phyloP scores from a whole-genome alignment of 2,888 invertebrate genomes.

The Hypselothyrea guttata region DNA sequence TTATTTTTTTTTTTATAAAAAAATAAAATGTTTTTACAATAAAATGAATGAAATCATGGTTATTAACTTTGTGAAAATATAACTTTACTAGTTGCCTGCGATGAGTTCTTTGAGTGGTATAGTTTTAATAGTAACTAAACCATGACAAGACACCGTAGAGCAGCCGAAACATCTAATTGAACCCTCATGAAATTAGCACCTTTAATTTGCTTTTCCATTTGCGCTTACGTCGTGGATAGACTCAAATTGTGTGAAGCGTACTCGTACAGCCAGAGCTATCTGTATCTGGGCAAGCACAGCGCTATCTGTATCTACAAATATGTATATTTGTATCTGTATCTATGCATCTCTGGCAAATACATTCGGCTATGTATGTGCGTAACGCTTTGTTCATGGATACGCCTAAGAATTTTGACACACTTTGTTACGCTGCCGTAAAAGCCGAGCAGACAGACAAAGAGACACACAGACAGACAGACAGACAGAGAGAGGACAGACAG shows the following conservation, averaged over 20 bases:
- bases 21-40: background rate
- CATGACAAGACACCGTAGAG: conserved; percentile 50
- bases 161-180: conserved; percentile 73
- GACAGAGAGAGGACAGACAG: no score
- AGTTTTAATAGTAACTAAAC: conserved; percentile 25
- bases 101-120: conserved; percentile 3
- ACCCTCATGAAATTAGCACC: conserved; percentile 81
- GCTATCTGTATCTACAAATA: conserved; percentile 24
- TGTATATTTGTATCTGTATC: conserved; percentile 7
- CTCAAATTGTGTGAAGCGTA: conserved; percentile 61
- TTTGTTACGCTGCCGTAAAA: conserved; percentile 42
- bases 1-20: background rate
- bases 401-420: conserved; percentile 75
- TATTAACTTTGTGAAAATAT: no score
- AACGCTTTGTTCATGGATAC: conserved; percentile 58
- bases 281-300: conserved; percentile 35
- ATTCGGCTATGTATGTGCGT: conserved; percentile 24
- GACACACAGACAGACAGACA: background rate
- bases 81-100: background rate
- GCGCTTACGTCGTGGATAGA: conserved; percentile 60
- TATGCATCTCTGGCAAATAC: conserved; percentile 10
- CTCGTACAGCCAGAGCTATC: conserved; percentile 27
- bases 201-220: conserved; percentile 77
- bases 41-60: no score
- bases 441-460: no score